Base-by-base conservation (phyloP, 1,140 invertebrate species). In the Halictus rubicundus region DNA sequence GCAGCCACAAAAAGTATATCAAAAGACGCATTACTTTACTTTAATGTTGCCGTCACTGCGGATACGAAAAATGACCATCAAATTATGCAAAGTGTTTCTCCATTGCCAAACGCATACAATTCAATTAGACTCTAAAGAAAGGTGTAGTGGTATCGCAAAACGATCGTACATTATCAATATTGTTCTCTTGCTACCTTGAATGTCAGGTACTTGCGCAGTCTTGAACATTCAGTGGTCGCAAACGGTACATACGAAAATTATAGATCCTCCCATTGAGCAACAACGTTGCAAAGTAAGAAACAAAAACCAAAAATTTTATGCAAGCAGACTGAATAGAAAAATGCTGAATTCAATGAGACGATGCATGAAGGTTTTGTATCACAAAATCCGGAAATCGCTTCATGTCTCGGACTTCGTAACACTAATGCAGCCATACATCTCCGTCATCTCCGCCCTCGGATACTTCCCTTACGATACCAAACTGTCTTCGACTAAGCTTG, bases 391-490 rank as follows among this genome's bases (percentile, higher is more conserved):
- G 75, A 23, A 39, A 8, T 37, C 49, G 0, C 87, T 88, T 25
- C 21, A 25, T 0, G 72, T 78, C 4, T 76, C 65, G 32, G 71
- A 84, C 80, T 88, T 82, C 32, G 5, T 25, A 0, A 76, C 81
- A 0, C 19, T 89, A 21, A 87, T 90, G 61, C 49, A 42, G 1
- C 77, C 81, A 0, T 78, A 39, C 32, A 69, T 86, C 1, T 60
- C 69, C 1, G 0, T 89, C 2, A 72, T 46, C n/a, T 69, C 59
- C n/a, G 37, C 87, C 3, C 57, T 75, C 7, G 89, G 89, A 14
- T 32, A 88, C 0, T 82, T 89, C 14, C 81, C 88, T 7, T 89
- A 74, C 42, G 82, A 79, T 52, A 63, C 86, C 8, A 63, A 19
- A 12, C 68, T 78, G 16, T 49, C 59, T 9, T 73, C 57, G 19